phyloP scores from a whole-genome alignment of 2,888 invertebrate genomes.

The Deilephila porcellus region DNA sequence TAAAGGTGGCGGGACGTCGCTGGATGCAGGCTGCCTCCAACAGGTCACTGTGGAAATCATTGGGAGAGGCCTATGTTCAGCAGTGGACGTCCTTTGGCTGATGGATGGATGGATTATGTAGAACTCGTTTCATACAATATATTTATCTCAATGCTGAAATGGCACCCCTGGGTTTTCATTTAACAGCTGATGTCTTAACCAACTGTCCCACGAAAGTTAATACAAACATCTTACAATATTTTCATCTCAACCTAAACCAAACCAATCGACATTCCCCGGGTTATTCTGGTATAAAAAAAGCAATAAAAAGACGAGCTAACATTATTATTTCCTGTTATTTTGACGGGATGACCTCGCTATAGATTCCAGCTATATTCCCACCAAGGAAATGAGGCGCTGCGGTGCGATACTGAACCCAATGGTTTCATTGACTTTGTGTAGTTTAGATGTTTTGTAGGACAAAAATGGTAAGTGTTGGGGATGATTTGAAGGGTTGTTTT shows the following conservation, averaged over 20 bases:
- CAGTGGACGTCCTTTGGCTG: too few species aligned
- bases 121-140: too few species aligned
- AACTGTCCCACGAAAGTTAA: too few species aligned
- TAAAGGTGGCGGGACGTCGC: too few species aligned
- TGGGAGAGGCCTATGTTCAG: too few species aligned
- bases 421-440: conserved; percentile 8
- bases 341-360: conserved; percentile 34
- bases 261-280: conserved; percentile 35
- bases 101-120: too few species aligned
- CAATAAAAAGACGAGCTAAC: conserved; percentile 46
- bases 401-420: neutral
- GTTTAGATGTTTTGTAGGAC: neutral
- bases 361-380: neutral
- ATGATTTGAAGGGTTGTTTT: neutral
- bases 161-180: too few species aligned
- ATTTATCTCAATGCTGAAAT: too few species aligned
- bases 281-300: conserved; percentile 45
- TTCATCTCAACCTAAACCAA: neutral
- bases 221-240: neutral
- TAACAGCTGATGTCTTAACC: too few species aligned
- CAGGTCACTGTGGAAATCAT: too few species aligned
- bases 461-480: neutral
- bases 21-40: too few species aligned
- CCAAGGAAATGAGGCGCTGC: conserved; percentile 20
- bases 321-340: conserved; percentile 57